Percentiles rank a stretch among this genome's conserved stretches.
Conservation (phyloP, 2,113 vertebrate species). For the Conger conger region DNA sequence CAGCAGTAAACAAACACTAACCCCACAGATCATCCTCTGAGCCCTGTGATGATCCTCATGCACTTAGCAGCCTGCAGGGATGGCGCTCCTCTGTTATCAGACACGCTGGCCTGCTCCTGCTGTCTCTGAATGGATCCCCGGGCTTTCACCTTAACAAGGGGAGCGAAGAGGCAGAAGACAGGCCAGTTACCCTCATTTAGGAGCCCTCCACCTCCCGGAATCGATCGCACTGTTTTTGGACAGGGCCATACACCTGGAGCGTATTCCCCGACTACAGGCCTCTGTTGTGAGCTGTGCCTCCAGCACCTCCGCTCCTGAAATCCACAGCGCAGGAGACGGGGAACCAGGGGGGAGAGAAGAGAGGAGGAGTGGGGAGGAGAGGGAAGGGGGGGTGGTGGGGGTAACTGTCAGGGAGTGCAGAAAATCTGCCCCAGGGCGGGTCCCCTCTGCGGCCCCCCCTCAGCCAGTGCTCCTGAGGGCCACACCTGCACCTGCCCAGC, state of each 20-base stretch:
- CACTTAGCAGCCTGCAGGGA: background rate
- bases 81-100: background rate
- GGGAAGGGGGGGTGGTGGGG: background rate
- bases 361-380: background rate
- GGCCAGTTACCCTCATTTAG: background rate
- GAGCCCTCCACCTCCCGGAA: background rate
- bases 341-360: conserved; percentile 8
- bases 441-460: no score
- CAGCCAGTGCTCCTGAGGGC: background rate
- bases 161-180: background rate
- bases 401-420: conserved; percentile 9
- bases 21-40: background rate
- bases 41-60: background rate
- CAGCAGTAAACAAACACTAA: background rate
- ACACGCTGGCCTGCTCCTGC: background rate
- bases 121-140: background rate
- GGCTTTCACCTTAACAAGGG: background rate
- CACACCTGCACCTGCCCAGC: background rate
- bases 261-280: background rate
- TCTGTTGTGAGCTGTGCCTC: background rate
- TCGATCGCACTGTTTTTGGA: background rate
- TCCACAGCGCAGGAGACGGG: background rate
- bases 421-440: conserved; percentile 2
- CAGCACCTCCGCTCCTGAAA: background rate
- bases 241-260: background rate